A percentile compares a stretch with the other conserved stretches of the same genome.
Evolutionary conservation across 1,140 invertebrate species (phyloP).

Genomic region (Aethina tumida): DNA sequence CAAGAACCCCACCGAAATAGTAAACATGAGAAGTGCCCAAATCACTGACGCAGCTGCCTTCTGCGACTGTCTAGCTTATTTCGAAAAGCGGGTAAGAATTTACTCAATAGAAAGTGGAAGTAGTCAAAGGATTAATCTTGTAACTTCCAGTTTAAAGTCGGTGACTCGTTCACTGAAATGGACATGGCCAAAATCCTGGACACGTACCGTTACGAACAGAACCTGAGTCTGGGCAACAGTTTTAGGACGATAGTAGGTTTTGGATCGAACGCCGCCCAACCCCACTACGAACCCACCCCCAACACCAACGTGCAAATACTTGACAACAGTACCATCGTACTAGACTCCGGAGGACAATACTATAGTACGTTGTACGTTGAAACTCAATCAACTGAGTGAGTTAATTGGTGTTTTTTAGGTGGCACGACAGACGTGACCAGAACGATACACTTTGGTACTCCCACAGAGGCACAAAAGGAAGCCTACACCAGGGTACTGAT

Average conservation of each 20-base stretch:
- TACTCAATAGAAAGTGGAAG: background rate
- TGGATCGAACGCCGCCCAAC: constrained; percentile 79
- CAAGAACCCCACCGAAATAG: constrained; percentile 76
- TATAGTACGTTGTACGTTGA: constrained; percentile 36
- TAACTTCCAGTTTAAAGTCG: constrained; percentile 23
- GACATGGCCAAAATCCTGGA: constrained; percentile 56
- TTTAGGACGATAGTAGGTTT: constrained; percentile 86
- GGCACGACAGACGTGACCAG: constrained; percentile 91
- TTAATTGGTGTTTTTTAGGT: constrained; percentile 40
- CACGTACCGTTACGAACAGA: constrained; percentile 56
- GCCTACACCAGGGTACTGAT: constrained; percentile 87
- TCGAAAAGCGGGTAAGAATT: constrained; percentile 56
- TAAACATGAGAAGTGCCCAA: constrained; percentile 82
- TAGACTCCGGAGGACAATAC: constrained; percentile 68
- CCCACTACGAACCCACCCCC: constrained; percentile 77
- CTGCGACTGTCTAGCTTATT: constrained; percentile 79
- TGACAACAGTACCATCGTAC: constrained; percentile 53
- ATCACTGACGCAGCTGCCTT: constrained; percentile 79
- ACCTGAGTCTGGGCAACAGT: constrained; percentile 56
- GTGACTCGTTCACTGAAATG: constrained; percentile 51
- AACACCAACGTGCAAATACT: constrained; percentile 63
- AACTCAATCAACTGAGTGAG: background rate
- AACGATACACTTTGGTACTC: constrained; percentile 79
- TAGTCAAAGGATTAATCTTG: background rate
- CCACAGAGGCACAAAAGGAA: constrained; percentile 62